Evolutionary conservation across 2,888 invertebrate species (phyloP), one percentile per base, ranked within the genome.

Genomic region (Lordiphosa andalusiaca): DNA sequence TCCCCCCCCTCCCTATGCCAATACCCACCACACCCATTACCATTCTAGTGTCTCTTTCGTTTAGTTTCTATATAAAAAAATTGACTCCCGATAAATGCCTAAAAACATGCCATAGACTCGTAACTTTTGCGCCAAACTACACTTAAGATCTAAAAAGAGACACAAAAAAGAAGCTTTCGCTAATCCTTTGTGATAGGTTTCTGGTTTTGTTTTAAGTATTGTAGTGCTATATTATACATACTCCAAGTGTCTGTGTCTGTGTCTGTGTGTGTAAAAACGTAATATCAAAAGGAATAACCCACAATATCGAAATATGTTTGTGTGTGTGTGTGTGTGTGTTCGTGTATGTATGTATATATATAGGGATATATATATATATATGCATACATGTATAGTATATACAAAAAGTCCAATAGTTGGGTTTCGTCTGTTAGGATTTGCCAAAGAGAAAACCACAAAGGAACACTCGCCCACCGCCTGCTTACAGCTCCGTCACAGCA

Each of bases 401-500:
- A 80, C 76, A 80, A 73, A 53, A 76, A 70, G 73, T 73, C 65
- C 53, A 66, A 59, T 67, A 44, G 48, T 44, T 48, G 53, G 35
- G 56, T 49, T 38, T 38, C 25, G 13, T 23, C 40, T 49, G 49
- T 63, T 59, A 53, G 59, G 50, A 55, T 47, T 49, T 57, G 49
- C 37, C 56, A 55, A 47, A 46, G 60, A 51, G 49, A 60, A 44
- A 47, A 21, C 23, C 35, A 47, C 16, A 35, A 47, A 47, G 47
- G 38, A 47, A 37, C 47, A 37, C 42, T 42, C 42, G 42, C 23
- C 6, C 42, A 3, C 5, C 30, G 3, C 33, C n/a, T 35, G 48
- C 52, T 88, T 90, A 90, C 71, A 90, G 88, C 81, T 90, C 90
- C 52, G 90, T 90, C 54, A 90, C 90, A 64, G 90, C 90, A 76